Conservation (phyloP, 2,797 vertebrate species). For the Tinamus major region DNA sequence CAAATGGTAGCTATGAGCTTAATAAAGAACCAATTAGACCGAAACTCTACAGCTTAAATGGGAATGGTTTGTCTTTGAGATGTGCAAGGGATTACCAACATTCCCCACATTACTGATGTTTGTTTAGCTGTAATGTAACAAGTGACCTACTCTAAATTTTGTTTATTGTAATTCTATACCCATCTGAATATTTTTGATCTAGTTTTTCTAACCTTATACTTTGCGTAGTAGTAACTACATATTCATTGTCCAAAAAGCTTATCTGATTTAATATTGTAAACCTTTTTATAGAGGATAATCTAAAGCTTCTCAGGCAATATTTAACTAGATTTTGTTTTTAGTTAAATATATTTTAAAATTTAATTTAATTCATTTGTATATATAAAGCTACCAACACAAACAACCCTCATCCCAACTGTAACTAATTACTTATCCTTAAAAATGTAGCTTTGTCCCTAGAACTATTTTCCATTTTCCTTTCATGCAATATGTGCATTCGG, state of each 20-base stretch:
- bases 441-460: not conserved
- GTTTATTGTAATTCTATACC: not conserved
- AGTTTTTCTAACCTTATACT: not conserved
- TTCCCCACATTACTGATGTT: not conserved
- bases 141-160: not conserved
- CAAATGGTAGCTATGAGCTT: not conserved
- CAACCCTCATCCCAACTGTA: not conserved
- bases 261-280: not conserved
- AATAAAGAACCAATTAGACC: not conserved
- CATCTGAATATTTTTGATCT: not conserved
- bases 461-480: slow-evolving; percentile 36
- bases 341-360: not conserved
- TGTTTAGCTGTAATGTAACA: not conserved
- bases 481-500: slow-evolving; percentile 53
- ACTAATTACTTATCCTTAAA: not conserved
- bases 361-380: not conserved
- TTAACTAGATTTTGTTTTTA: not conserved
- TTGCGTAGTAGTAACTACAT: not conserved
- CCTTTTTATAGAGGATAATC: not conserved
- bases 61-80: not conserved
- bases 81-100: not conserved
- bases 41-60: not conserved
- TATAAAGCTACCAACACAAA: not conserved
- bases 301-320: not conserved
- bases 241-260: not conserved